phyloP scores from a whole-genome alignment of 2,888 invertebrate genomes.

The Trachelus tabidus region DNA sequence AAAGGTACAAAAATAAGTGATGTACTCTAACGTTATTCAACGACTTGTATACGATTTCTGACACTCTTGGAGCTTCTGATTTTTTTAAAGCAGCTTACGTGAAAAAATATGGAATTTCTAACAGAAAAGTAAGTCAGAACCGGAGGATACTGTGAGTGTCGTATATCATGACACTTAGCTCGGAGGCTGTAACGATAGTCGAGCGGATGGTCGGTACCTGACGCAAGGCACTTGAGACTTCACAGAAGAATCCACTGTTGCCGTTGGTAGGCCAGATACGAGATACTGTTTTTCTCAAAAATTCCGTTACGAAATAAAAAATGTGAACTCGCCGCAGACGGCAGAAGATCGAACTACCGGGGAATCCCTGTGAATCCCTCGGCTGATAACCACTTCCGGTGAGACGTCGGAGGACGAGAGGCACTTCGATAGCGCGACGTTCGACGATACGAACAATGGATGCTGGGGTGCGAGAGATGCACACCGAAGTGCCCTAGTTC shows the following conservation, averaged over 20 bases:
- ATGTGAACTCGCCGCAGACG: neutral
- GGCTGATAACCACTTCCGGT: neutral
- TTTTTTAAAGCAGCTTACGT: neutral
- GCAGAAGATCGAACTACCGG: neutral
- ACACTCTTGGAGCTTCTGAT: neutral
- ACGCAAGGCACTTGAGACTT: neutral
- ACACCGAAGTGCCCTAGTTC: conserved; percentile 39
- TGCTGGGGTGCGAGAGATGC: conserved; percentile 15
- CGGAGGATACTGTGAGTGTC: neutral
- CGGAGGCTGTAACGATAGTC: too few species aligned
- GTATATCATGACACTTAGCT: too few species aligned
- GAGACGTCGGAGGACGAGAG: neutral
- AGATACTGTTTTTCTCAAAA: neutral
- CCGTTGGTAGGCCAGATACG: neutral
- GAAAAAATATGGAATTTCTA: too few species aligned
- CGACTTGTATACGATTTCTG: neutral
- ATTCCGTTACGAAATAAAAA: neutral
- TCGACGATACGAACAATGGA: neutral
- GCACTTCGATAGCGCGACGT: neutral
- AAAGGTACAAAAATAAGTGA: neutral
- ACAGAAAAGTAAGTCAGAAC: too few species aligned
- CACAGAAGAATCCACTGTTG: neutral
- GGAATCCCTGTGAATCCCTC: neutral
- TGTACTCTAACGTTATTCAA: neutral
- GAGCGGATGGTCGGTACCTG: neutral